Percentiles rank a stretch among this genome's conserved stretches.
These are phyloP conservation scores for Mycetomoellerius zeteki DNA, from an alignment of 1,140 invertebrate genomes.

Conservation along the genomic window DNA sequence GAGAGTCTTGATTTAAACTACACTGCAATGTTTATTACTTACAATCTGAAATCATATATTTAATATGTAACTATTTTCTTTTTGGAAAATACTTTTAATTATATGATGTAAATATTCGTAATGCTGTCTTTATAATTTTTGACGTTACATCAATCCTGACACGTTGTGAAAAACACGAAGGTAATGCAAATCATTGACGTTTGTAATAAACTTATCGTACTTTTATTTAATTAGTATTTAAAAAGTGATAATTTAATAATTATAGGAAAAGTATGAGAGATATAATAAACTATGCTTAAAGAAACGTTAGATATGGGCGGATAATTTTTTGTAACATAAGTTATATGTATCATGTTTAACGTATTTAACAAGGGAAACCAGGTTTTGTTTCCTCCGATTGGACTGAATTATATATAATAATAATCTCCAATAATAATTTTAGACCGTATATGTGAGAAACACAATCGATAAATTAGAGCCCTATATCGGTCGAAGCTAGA, in stretches of 20 bases:
- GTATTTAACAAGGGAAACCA: neutral
- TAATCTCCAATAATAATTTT: too few relatives aligned
- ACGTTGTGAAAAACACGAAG: neutral
- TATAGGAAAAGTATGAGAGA: neutral
- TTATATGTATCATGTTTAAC: slow-evolving; percentile 16
- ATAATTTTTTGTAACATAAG: slow-evolving; percentile 6
- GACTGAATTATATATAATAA: too few relatives aligned
- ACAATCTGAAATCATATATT: neutral
- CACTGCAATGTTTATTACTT: neutral
- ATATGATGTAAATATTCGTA: slow-evolving; percentile 45
- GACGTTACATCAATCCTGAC: neutral
- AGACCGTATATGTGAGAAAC: too few relatives aligned
- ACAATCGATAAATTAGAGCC: too few relatives aligned
- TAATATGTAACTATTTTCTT: neutral
- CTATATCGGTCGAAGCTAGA: too few relatives aligned
- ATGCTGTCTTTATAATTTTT: neutral
- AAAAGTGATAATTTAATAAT: slow-evolving; percentile 8
- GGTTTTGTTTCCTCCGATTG: too few relatives aligned
- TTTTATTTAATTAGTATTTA: slow-evolving; percentile 35
- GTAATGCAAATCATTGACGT: slow-evolving; percentile 5
- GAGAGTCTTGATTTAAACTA: neutral
- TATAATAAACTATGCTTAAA: slow-evolving; percentile 8
- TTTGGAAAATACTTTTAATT: neutral
- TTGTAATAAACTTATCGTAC: slow-evolving; percentile 12
- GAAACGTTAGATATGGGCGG: neutral